Conservation (phyloP, 2,888 invertebrate genomes). For the Ophioninae sp. region DNA sequence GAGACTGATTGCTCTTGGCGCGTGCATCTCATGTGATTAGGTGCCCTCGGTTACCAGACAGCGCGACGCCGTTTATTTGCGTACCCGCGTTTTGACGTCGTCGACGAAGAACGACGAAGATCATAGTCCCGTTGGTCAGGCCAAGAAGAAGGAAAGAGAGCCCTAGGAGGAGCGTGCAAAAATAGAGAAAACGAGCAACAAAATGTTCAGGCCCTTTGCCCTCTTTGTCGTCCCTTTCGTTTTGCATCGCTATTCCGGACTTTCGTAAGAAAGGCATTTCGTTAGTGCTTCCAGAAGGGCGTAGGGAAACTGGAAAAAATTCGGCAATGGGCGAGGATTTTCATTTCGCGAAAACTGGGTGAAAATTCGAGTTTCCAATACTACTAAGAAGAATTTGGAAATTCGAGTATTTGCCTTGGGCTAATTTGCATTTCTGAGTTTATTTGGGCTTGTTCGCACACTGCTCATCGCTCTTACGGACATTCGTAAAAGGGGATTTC, state of each 20-base stretch:
- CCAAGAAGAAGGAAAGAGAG: constrained; percentile 9
- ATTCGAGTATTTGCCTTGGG: too few relatives aligned
- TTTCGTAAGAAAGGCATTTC: too few relatives aligned
- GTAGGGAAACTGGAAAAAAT: too few relatives aligned
- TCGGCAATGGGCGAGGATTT: too few relatives aligned
- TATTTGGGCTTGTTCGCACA: too few relatives aligned
- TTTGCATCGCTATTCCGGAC: not conserved
- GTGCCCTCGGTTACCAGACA: constrained; percentile 73
- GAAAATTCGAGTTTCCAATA: too few relatives aligned
- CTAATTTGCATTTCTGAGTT: too few relatives aligned
- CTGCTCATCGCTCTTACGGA: too few relatives aligned
- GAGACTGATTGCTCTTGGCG: constrained; percentile 69
- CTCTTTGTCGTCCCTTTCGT: not conserved
- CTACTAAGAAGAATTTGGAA: too few relatives aligned
- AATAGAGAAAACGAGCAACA: not conserved
- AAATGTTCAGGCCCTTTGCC: not conserved
- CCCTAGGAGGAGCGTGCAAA: constrained; percentile 7
- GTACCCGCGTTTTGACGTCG: constrained; percentile 65
- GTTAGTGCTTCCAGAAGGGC: too few relatives aligned
- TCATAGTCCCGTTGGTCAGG: constrained; percentile 50
- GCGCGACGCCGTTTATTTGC: constrained; percentile 79
- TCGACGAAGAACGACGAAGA: constrained; percentile 48
- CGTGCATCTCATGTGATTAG: constrained; percentile 68
- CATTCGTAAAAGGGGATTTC: too few relatives aligned
- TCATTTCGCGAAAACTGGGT: too few relatives aligned